These are phyloP conservation scores for Sternotherus odoratus DNA, from an alignment of 2,797 vertebrate genomes.

Conservation along the genomic window DNA sequence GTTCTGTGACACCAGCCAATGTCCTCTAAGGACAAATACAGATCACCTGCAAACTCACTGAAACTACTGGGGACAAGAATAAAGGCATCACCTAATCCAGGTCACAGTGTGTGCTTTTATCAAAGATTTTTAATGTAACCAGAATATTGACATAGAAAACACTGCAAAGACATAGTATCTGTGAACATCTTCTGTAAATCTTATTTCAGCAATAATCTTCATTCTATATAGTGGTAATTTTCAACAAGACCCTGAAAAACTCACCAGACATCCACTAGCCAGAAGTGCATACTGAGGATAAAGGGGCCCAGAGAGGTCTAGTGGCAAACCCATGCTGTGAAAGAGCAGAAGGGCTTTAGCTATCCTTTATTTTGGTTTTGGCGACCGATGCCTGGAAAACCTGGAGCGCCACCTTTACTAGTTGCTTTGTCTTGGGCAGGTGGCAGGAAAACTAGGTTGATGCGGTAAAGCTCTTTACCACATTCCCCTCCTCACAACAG, in stretches of 20 bases:
- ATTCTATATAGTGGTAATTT: neutral
- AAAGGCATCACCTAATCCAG: slow-evolving; percentile 21
- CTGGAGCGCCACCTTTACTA: neutral
- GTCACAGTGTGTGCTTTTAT: neutral
- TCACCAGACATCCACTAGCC: neutral
- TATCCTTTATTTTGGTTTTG: neutral
- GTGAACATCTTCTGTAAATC: neutral
- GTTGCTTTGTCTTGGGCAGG: neutral
- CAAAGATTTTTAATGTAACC: neutral
- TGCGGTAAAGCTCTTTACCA: neutral
- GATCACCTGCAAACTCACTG: neutral
- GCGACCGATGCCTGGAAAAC: neutral
- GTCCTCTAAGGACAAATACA: slow-evolving; percentile 20
- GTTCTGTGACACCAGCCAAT: neutral
- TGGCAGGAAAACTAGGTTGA: neutral
- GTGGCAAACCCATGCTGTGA: neutral
- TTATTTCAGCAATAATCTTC: rapidly evolving
- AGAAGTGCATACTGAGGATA: neutral
- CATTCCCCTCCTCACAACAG: neutral
- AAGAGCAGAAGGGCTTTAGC: neutral
- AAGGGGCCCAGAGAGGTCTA: neutral
- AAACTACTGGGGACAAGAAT: neutral
- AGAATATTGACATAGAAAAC: neutral
- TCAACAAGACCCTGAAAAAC: neutral
- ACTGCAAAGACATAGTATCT: neutral